Conservation (phyloP, 2,888 invertebrate genomes). For the Luperina nickerlii region DNA sequence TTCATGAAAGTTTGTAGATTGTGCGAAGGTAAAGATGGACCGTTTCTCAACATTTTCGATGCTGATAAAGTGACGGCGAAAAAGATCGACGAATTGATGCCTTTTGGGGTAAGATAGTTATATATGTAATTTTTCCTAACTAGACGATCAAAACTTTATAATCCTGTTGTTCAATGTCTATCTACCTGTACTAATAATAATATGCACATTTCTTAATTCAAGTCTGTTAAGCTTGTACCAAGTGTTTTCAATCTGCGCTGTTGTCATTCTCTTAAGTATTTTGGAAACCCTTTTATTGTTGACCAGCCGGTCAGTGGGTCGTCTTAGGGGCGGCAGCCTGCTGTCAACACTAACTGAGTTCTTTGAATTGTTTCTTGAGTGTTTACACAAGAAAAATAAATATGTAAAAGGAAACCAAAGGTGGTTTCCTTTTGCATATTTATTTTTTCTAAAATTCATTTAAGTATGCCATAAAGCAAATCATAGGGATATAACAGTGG, state of each 20-base stretch:
- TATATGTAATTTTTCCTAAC: background rate
- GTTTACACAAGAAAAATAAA: too few relatives aligned
- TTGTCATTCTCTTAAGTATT: background rate
- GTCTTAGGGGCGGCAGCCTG: background rate
- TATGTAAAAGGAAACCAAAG: too few relatives aligned
- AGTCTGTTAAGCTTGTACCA: background rate
- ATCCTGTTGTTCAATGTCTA: background rate
- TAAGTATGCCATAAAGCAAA: background rate
- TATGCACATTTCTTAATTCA: background rate
- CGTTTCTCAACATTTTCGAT: slow-evolving; percentile 87
- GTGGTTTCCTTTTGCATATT: background rate
- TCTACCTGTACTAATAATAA: background rate
- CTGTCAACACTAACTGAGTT: background rate
- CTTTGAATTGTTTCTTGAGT: background rate
- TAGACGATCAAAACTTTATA: background rate
- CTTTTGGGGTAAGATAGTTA: slow-evolving; percentile 81
- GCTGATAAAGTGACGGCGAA: slow-evolving; percentile 83
- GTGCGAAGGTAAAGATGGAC: slow-evolving; percentile 87
- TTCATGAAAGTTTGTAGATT: slow-evolving; percentile 85
- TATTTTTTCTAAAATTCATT: too few relatives aligned
- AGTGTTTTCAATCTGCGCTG: slow-evolving; percentile 23
- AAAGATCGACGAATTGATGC: slow-evolving; percentile 86
- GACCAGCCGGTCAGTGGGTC: background rate
- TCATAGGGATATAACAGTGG: background rate
- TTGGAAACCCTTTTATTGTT: background rate